Conservation (phyloP, 2,797 vertebrate species). For the Phoxinus dragarum region DNA sequence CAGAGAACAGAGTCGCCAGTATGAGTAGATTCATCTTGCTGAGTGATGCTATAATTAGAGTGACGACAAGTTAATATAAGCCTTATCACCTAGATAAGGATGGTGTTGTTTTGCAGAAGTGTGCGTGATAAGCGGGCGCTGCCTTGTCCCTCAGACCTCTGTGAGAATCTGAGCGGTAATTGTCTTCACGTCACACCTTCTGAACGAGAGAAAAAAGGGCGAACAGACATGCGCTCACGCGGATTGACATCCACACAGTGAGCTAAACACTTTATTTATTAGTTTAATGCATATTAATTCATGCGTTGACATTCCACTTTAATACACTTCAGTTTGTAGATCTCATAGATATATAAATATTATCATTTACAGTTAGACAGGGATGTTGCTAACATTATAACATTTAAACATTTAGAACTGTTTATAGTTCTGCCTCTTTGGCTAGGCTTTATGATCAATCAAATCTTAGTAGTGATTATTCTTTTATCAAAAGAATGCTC, state of each 20-base stretch:
- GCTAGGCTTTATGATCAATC: too few species aligned
- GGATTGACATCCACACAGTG: not conserved
- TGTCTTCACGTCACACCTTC: constrained; percentile 76
- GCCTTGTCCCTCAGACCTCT: constrained; percentile 60
- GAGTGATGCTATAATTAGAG: constrained; percentile 9
- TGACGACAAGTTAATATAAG: not conserved
- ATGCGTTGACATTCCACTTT: not conserved
- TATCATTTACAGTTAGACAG: not conserved
- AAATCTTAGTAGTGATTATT: too few species aligned
- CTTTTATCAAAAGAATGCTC: too few species aligned
- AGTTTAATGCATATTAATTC: not conserved
- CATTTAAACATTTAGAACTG: not conserved
- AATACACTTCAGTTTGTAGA: not conserved
- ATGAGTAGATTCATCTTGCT: constrained; percentile 73
- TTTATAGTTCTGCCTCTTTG: not conserved
- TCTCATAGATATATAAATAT: not conserved
- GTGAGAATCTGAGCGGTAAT: constrained; percentile 67
- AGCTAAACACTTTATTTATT: not conserved
- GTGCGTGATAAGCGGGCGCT: constrained; percentile 48
- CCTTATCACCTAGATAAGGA: not conserved
- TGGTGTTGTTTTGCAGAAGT: not conserved
- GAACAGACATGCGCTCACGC: constrained; percentile 45
- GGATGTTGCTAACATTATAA: not conserved
- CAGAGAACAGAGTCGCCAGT: constrained; percentile 69
- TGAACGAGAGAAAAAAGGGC: constrained; percentile 57